These are phyloP conservation scores for Pristionchus entomophagus DNA, from an alignment of 2,888 invertebrate genomes.

Conservation along the genomic window DNA sequence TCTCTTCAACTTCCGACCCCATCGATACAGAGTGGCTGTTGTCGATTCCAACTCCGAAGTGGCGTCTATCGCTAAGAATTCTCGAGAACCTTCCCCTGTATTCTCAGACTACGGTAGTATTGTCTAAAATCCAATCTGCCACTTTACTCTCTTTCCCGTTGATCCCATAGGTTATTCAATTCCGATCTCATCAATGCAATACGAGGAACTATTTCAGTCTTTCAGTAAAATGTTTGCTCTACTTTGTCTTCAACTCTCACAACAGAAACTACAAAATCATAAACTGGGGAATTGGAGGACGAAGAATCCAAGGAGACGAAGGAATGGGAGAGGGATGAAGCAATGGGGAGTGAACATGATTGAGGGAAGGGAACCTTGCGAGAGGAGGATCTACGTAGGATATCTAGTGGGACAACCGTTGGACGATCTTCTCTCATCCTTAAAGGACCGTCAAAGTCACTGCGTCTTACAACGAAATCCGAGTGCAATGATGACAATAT, in stretches of 20 bases:
- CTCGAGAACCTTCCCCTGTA: constrained; percentile 40
- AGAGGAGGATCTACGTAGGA: too few relatives aligned
- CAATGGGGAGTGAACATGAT: too few relatives aligned
- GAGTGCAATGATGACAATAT: too few relatives aligned
- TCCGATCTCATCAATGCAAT: neutral
- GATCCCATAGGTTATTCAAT: neutral
- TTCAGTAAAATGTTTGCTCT: neutral
- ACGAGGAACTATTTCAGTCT: neutral
- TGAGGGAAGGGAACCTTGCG: too few relatives aligned
- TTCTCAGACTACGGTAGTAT: constrained; percentile 48
- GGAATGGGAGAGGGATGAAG: too few relatives aligned
- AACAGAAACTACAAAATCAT: too few relatives aligned
- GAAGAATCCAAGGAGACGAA: too few relatives aligned
- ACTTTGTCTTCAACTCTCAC: neutral
- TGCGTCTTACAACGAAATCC: too few relatives aligned
- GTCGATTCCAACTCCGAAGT: constrained; percentile 43
- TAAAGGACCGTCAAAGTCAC: too few relatives aligned
- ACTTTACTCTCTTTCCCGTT: neutral
- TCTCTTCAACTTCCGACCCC: constrained; percentile 50
- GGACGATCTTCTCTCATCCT: too few relatives aligned
- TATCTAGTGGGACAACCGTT: too few relatives aligned
- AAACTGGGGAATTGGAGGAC: too few relatives aligned
- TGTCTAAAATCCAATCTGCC: neutral
- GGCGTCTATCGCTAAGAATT: constrained; percentile 31
- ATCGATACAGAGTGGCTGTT: constrained; percentile 46